Evolutionary conservation across 2,888 invertebrate genomes (phyloP), one percentile per base, ranked within the genome.

Genomic region (Clanis bilineata): DNA sequence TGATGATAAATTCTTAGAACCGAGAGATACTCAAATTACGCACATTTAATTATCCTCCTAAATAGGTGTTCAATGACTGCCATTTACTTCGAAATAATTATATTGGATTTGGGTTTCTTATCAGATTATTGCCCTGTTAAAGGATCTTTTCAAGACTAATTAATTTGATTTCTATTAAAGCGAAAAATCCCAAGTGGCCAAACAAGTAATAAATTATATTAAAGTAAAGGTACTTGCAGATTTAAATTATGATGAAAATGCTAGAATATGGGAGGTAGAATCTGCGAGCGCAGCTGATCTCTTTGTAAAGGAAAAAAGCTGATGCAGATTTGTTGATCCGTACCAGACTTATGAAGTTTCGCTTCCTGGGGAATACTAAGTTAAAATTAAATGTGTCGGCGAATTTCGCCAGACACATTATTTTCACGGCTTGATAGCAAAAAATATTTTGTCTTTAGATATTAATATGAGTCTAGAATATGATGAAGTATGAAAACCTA

Each of bases 261-360:
- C 66, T 71, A 73, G 69, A 70, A 70, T 70, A 67, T 65, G 65
- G 68, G 70, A 75, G 58, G 21, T 43, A 60, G 65, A 78, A 80
- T 79, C 72, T 80, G 80, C 79, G 68, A 72, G 69, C 75, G 65
- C 69, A 70, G 72, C 55, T 60, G 62, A 69, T 68, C 67, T 71
- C 76, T 77, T 79, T 78, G 79, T 72, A 63, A 64, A 69, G 67
- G 63, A 65, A 76, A 67, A 72, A 71, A 64, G 70, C 74, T 76
- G 77, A 75, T 66, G 74, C 69, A 66, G 69, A 70, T 70, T 71
- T 71, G 69, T 66, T 65, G 72, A 77, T 76, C 71, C 67, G 64
- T 51, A 60, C 64, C 62, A 64, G 64, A 68, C 67, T 72, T 68
- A 69, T 69, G 67, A 73, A 68, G 65, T 64, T 68, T 63, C 15